A percentile compares a stretch with the other conserved stretches of the same genome.
These are phyloP conservation scores for Agrilus mali DNA, from an alignment of 2,888 invertebrate genomes.

Conservation along the genomic window DNA sequence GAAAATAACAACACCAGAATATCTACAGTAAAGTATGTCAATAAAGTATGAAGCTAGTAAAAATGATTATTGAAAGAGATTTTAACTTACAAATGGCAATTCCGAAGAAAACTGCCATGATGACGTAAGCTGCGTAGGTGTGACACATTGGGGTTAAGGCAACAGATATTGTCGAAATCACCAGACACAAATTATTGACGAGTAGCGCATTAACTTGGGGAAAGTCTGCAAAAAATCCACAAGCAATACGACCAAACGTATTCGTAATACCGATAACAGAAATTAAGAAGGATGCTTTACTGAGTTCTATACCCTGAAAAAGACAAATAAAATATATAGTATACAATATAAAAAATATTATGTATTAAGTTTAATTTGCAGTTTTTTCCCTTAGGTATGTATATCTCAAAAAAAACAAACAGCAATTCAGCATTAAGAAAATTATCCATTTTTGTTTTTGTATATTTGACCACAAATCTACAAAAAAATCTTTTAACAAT, in stretches of 20 bases:
- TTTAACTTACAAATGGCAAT: constrained; percentile 71
- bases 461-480: no score
- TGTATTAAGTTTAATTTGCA: no score
- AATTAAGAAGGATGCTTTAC: constrained; percentile 60
- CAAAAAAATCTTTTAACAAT: no score
- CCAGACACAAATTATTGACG: constrained; percentile 85
- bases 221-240: constrained; percentile 85
- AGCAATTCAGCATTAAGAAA: no score
- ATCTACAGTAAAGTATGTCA: neutral
- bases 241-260: constrained; percentile 80
- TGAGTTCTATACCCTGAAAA: constrained; percentile 55
- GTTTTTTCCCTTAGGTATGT: no score
- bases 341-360: neutral
- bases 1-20: neutral
- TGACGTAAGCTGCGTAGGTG: constrained; percentile 61
- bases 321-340: constrained; percentile 3
- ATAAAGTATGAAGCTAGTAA: neutral
- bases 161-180: constrained; percentile 79
- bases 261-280: constrained; percentile 89
- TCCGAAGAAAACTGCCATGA: constrained; percentile 80
- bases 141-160: constrained; percentile 73
- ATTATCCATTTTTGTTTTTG: no score
- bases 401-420: no score
- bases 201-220: constrained; percentile 83
- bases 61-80: no score